Evolutionary conservation across 2,888 invertebrate genomes (phyloP), one percentile per base, ranked within the genome.

Genomic region (Polyommatus icarus): DNA sequence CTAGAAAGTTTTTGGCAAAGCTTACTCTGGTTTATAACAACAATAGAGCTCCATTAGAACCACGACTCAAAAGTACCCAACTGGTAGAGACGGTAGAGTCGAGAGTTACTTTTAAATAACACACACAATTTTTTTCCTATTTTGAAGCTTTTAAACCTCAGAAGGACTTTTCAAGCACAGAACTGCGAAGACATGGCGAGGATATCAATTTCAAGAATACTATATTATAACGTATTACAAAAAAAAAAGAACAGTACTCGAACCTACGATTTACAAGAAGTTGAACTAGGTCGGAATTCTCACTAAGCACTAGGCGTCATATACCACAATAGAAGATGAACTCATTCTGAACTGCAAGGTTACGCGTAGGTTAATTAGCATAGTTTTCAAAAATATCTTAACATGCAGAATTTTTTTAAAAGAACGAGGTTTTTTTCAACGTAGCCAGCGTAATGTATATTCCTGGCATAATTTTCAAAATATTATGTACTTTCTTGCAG

Each of bases 1-100:
- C 71, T 71, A 71, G 71, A 71, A 71, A 71, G 71, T 71, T 71
- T 71, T 40, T 7, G 36, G 36, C 8, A 71, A 71, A 71, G 71
- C 24, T n/a, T n/a, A 67, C 67, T 67, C 20, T 6, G 67, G 67
- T 29, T 15, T 15, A 67, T 15, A 29, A 29, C 67, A 40, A 71
- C 71, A 71, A 71, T 36, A n/a, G 71, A 1, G 71, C 71, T 71
- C 18, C 36, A 36, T 71, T 71, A 71, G n/a, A 32, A 18, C 36
- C 3, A 18, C n/a, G 36, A 40, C 32, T 40, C 71, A 6, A 71
- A 71, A 40, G 36, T n/a, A 18, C 18, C 18, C 54, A 54, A 1
- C 54, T 18, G 20, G 71, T n/a, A 40, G 36, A 71, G n/a, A n/a
- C 36, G 18, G n/a, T n/a, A 18, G 8, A n/a, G 18, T 40, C 40